phyloP scores from a whole-genome alignment of 2,888 invertebrate species.

The Cistogaster globosa region DNA sequence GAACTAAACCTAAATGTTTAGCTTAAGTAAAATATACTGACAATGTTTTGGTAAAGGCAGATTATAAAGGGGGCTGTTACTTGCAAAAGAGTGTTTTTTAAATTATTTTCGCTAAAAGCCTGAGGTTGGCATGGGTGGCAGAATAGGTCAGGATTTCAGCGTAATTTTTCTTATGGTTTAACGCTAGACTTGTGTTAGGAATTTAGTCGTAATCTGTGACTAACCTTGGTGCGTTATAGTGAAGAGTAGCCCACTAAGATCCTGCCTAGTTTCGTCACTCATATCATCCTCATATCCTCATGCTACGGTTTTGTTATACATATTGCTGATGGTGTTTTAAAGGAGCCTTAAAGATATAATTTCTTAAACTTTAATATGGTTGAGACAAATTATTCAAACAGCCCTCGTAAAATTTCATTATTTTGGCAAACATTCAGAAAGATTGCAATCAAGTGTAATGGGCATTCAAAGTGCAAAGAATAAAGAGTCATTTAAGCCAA shows the following conservation, averaged over 20 bases:
- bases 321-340: no score
- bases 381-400: background rate
- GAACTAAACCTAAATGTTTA: constrained; percentile 42
- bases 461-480: constrained; percentile 13
- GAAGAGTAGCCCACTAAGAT: no score
- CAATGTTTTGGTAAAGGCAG: background rate
- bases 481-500: constrained; percentile 13
- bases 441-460: constrained; percentile 50
- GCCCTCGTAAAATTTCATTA: constrained; percentile 20
- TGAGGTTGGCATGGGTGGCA: background rate
- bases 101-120: background rate
- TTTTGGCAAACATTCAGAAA: constrained; percentile 64
- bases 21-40: background rate
- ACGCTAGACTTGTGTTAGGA: no score
- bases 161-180: no score
- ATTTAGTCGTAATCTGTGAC: no score
- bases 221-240: no score
- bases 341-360: no score
- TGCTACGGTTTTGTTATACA: no score
- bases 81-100: background rate
- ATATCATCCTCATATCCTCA: no score
- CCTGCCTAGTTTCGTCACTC: no score
- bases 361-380: no score
- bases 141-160: no score
- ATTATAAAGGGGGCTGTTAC: background rate